phyloP scores from a whole-genome alignment of 2,113 vertebrate genomes.

The Ramphastos sulfuratus region DNA sequence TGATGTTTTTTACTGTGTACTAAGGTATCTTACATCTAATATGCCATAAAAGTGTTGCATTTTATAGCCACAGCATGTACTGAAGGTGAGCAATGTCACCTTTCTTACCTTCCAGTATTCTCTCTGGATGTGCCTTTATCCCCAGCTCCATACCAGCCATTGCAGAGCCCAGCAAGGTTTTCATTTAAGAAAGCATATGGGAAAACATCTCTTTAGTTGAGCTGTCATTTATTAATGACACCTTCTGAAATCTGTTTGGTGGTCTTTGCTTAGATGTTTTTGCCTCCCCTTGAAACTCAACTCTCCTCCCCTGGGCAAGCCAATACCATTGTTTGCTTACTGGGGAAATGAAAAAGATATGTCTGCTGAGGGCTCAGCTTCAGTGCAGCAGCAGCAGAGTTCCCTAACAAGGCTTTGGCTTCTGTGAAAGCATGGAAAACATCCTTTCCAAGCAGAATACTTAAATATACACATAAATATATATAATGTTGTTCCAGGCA shows the following conservation, averaged over 20 bases:
- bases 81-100: neutral
- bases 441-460: slow-evolving; percentile 24
- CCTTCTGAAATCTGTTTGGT: neutral
- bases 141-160: neutral
- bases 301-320: neutral
- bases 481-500: neutral
- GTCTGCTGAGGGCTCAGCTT: neutral
- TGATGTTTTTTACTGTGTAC: neutral
- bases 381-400: neutral
- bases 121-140: neutral
- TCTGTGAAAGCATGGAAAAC: slow-evolving; percentile 20
- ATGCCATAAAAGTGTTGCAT: neutral
- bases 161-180: neutral
- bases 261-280: neutral
- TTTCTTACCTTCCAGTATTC: neutral
- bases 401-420: neutral
- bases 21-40: neutral
- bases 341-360: neutral
- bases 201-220: neutral
- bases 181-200: neutral
- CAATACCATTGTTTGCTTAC: neutral
- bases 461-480: neutral
- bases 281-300: neutral
- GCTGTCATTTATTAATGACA: neutral
- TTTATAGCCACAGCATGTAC: neutral